Evolutionary conservation across 1,140 invertebrate species (phyloP).

Genomic region (Dufourea novaeangliae): DNA sequence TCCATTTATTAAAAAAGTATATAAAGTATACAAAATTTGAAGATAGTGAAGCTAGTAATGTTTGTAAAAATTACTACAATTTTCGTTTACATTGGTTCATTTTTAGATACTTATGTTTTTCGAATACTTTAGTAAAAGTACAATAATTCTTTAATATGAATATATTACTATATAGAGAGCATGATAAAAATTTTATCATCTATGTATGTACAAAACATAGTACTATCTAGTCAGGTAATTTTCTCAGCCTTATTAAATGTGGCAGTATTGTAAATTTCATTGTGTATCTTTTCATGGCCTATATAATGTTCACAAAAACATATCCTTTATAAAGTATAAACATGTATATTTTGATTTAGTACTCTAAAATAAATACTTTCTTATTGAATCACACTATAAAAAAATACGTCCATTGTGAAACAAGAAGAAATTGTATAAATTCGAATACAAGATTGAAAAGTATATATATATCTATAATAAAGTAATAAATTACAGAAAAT

Average conservation of each 20-base stretch:
- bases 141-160: neutral
- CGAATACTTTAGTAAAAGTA: neutral
- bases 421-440: neutral
- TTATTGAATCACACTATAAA: neutral
- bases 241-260: neutral
- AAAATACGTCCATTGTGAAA: neutral
- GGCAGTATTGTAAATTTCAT: neutral
- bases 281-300: neutral
- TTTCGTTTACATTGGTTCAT: neutral
- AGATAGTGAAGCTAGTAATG: neutral
- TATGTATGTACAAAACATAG: neutral
- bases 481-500: neutral
- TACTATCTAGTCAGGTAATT: neutral
- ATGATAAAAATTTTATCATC: slow-evolving; percentile 9
- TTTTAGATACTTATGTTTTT: neutral
- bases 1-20: slow-evolving; percentile 23
- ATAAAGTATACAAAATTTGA: slow-evolving; percentile 2
- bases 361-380: neutral
- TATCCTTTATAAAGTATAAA: neutral
- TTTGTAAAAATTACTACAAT: neutral
- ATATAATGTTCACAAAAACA: neutral
- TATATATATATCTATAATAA: neutral
- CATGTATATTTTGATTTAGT: neutral
- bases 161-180: slow-evolving; percentile 6
- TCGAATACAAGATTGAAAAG: neutral